Evolutionary conservation across 2,888 invertebrate species (phyloP), one percentile per base, ranked within the genome.

Genomic region (Hesperia comma): DNA sequence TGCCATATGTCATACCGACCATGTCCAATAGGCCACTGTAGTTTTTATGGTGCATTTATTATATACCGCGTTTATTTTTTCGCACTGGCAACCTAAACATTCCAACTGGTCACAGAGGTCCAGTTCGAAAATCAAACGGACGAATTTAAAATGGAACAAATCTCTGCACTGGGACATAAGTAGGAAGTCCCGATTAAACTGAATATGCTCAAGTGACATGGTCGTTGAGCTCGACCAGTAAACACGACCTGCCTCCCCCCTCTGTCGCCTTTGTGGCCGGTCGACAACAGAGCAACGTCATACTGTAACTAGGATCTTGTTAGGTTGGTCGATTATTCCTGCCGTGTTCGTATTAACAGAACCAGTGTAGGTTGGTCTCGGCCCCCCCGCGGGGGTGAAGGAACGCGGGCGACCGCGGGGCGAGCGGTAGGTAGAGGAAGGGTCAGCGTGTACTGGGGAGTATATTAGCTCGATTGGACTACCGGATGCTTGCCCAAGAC

Each of bases 401-500:
- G 21, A 58, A 43, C 32, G n/a, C 55, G 61, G 75, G 61, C 69
- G 68, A 68, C 26, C 37, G 54, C 70, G 75, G 77, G 73, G 76
- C 72, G 58, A 58, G 57, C 63, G 57, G 63, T 67, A 76, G 67
- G 54, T 68, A 71, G 71, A 74, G 73, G 74, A 76, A 76, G 70
- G 84, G 73, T 84, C 89, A 74, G 33, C 63, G 61, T 79, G 76
- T n/a, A 73, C 67, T 82, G 84, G 90, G 75, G 69, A 72, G 75
- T 84, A 85, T 88, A 92, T 91, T 92, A 85, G 83, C 87, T 90
- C 85, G 79, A 91, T 91, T 92, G 91, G 84, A 68, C 74, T 76
- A 80, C 90, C 90, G 91, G 91, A 91, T 88, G 89, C 85, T 89
- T 88, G 79, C 87, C 81, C 88, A 90, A 91, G 90, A 90, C 85